These are phyloP conservation scores for Meteorus colon DNA, from an alignment of 2,888 invertebrate genomes.

Conservation along the genomic window DNA sequence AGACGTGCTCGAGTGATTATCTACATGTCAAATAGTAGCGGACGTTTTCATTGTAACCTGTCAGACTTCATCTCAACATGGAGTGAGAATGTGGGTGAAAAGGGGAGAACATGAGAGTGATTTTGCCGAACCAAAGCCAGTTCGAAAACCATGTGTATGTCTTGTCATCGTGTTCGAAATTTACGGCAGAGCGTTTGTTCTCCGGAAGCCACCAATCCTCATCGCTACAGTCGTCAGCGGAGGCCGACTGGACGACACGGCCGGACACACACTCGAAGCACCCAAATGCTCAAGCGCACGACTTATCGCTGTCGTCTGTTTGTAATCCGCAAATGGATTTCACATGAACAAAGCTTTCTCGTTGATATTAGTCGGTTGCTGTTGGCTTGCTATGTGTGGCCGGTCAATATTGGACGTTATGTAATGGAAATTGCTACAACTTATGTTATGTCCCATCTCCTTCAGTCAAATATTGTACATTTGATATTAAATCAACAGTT, in stretches of 20 bases:
- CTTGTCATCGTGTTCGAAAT: constrained; percentile 22
- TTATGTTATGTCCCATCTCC: no score
- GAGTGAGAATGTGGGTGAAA: constrained; percentile 11
- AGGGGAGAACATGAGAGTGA: constrained; percentile 11
- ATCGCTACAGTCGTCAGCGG: neutral
- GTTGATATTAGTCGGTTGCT: constrained; percentile 22
- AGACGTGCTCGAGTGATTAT: constrained; percentile 22
- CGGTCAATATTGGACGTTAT: neutral
- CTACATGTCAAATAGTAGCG: constrained; percentile 13
- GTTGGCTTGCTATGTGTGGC: neutral
- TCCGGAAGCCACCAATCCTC: constrained; percentile 8
- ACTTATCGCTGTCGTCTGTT: constrained; percentile 37
- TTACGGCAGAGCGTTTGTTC: constrained; percentile 5
- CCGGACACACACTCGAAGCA: constrained; percentile 16
- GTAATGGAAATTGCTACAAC: neutral
- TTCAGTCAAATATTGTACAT: no score
- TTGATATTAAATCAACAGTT: no score
- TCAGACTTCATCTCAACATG: constrained; percentile 11
- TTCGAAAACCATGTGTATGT: neutral
- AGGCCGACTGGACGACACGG: neutral
- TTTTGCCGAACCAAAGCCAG: neutral
- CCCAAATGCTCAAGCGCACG: constrained; percentile 35
- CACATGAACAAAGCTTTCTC: neutral
- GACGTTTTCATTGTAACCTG: constrained; percentile 25
- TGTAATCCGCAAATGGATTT: constrained; percentile 44